Percentiles rank a stretch among this genome's conserved stretches.
Evolutionary conservation across 1,140 invertebrate genomes (phyloP).

Genomic region (Akabosia matsudoensis): DNA sequence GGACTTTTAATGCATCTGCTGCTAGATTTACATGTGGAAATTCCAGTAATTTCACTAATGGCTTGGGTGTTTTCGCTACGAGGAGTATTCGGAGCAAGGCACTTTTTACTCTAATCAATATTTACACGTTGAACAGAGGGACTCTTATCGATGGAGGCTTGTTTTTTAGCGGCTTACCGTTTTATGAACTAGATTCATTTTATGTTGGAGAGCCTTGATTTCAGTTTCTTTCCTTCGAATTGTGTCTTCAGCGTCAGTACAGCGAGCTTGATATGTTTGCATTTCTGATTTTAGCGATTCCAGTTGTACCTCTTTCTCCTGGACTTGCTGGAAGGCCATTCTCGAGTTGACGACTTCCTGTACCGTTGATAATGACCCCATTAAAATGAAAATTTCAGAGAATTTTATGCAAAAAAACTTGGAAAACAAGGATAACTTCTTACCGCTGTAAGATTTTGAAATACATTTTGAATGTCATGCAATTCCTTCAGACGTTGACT

Average conservation of each 20-base stretch:
- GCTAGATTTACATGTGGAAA: too few relatives aligned
- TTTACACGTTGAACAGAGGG: too few relatives aligned
- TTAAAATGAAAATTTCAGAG: not conserved
- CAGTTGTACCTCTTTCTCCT: constrained; percentile 38
- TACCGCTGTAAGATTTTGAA: constrained; percentile 4
- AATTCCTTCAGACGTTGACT: constrained; percentile 33
- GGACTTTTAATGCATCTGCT: too few relatives aligned
- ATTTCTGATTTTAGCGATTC: constrained; percentile 31
- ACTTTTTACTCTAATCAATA: too few relatives aligned
- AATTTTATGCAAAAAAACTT: not conserved
- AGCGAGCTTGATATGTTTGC: constrained; percentile 35
- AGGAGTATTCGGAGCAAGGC: too few relatives aligned
- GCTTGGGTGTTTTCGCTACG: too few relatives aligned
- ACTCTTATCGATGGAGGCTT: too few relatives aligned
- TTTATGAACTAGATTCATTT: constrained; percentile 30
- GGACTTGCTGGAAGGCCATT: constrained; percentile 29
- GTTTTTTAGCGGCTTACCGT: constrained; percentile 14
- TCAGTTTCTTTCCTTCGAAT: constrained; percentile 17
- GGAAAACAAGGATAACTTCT: not conserved
- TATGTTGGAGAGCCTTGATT: constrained; percentile 17
- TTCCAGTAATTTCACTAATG: too few relatives aligned
- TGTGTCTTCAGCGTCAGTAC: constrained; percentile 13
- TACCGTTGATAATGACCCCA: not conserved
- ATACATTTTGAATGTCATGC: constrained; percentile 6
- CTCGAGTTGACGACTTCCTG: constrained; percentile 14